Conservation (phyloP, 53 echinoderm and acorn worm genomes). For the Hippasteria phrygiana region DNA sequence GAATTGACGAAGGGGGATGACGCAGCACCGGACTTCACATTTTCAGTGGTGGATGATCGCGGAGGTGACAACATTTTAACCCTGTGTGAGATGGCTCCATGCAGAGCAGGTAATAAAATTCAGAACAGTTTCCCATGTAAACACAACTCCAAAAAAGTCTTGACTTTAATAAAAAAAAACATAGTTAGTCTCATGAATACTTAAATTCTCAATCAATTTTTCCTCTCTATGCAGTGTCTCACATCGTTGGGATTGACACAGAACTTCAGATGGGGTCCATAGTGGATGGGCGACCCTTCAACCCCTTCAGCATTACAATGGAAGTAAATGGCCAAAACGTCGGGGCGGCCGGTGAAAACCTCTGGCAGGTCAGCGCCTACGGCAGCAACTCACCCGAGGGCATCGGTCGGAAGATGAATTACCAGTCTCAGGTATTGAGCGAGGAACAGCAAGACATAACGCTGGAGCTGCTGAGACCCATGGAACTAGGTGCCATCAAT, state of each 20-base stretch:
- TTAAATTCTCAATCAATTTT: too few species aligned
- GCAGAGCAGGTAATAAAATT: constrained; percentile 78
- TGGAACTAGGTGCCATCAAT: constrained; percentile 78
- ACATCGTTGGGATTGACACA: constrained; percentile 43
- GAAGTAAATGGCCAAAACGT: constrained; percentile 74
- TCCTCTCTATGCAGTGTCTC: constrained; percentile 59
- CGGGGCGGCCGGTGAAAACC: constrained; percentile 45
- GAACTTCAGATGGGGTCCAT: constrained; percentile 64
- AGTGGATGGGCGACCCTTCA: constrained; percentile 65
- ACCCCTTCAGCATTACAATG: constrained; percentile 83
- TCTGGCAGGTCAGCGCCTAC: constrained; percentile 89
- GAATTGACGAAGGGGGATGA: constrained; percentile 84
- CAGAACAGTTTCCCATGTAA: too few species aligned
- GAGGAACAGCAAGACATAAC: constrained; percentile 31
- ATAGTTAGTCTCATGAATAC: too few species aligned
- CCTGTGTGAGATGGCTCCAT: constrained; percentile 70
- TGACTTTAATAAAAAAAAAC: too few species aligned
- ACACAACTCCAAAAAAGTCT: neutral
- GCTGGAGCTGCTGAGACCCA: constrained; percentile 64
- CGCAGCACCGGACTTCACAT: constrained; percentile 83
- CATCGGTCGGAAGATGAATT: constrained; percentile 57
- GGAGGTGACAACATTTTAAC: constrained; percentile 59
- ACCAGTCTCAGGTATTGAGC: constrained; percentile 61
- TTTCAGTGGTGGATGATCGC: constrained; percentile 68
- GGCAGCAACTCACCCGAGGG: constrained; percentile 74